Evolutionary conservation across 35 echinoderm and acorn worm species (phyloP), one percentile per base, ranked within the genome.

Genomic region (Holothuria glaberrima): DNA sequence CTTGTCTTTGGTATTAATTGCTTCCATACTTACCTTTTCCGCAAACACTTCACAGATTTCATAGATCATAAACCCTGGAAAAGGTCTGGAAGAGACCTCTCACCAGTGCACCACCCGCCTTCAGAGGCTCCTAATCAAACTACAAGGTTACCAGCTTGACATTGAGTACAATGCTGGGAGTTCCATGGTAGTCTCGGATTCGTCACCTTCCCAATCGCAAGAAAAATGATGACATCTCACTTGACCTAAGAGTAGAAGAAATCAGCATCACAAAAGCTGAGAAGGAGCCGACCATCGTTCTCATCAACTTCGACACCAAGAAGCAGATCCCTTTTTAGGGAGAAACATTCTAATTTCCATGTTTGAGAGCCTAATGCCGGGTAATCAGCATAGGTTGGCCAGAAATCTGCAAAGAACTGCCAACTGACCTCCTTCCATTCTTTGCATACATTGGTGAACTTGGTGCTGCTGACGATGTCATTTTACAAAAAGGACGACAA

Each of bases 141-240:
- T 92, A 66, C 94, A 95, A 63, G 90, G 86, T 27, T 95, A 95
- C 68, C 59, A 95, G 41, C 92, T 79, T 81, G 86, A 67, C 36
- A 68, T 95, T 22, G 31, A 70, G 38, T 92, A 92, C 80, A 91
- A 92, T 48, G 90, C 93, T n/a, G 93, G 90, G 79, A 71, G 72
- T 35, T 62, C 88, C 19, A 86, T 85, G 78, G 32, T 82, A 21
- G 20, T 82, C 2, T 52, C 78, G 3, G 78, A 82, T 34, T 14
- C 86, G 64, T 21, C 60, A 69, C 16, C 65, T 89, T 18, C 71
- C 88, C 0, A 74, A 74, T 36, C 88, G 12, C 35, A 31, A 32
- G n/a, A 88, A 70, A 19, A 48, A 45, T 50, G 58, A 31, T 27
- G 83, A 86, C 58, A 52, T 86, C 22, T 46, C 44, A 5, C 44